phyloP scores from a whole-genome alignment of 2,888 invertebrate genomes.

The Folsomia candida region DNA sequence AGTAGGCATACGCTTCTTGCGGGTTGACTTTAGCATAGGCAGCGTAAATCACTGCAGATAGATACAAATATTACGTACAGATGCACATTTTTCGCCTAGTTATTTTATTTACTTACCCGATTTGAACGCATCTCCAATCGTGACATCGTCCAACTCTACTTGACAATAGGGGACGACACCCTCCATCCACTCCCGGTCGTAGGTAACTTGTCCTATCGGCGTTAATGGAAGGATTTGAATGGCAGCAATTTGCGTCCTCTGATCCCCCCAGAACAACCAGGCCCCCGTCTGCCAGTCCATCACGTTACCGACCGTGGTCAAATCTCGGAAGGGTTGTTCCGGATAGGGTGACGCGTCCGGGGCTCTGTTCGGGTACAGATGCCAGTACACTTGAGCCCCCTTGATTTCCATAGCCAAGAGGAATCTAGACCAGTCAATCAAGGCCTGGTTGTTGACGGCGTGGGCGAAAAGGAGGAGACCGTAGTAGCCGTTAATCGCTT shows the following conservation, averaged over 20 bases:
- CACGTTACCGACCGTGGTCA: constrained; percentile 40
- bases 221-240: constrained; percentile 44
- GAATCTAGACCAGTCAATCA: constrained; percentile 41
- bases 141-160: constrained; percentile 31
- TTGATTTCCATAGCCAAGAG: constrained; percentile 39
- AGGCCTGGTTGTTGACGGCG: constrained; percentile 35
- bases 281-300: constrained; percentile 42
- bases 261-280: constrained; percentile 41
- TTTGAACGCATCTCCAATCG: constrained; percentile 41
- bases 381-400: constrained; percentile 41
- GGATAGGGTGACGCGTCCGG: constrained; percentile 36
- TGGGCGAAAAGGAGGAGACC: constrained; percentile 39
- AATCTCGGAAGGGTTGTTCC: constrained; percentile 35
- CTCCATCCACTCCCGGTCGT: constrained; percentile 40
- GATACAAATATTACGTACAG: background rate
- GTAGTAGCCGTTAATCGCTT: constrained; percentile 47
- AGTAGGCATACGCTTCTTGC: constrained; percentile 37
- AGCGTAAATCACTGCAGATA: constrained; percentile 35
- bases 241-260: constrained; percentile 39
- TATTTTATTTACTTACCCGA: constrained; percentile 13
- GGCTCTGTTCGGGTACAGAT: constrained; percentile 34
- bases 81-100: background rate
- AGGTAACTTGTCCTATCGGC: constrained; percentile 40
- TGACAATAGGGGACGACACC: constrained; percentile 34
- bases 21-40: constrained; percentile 42